Conservation (phyloP, 64 coral and sea anemone genomes). For the Porites australiensis region DNA sequence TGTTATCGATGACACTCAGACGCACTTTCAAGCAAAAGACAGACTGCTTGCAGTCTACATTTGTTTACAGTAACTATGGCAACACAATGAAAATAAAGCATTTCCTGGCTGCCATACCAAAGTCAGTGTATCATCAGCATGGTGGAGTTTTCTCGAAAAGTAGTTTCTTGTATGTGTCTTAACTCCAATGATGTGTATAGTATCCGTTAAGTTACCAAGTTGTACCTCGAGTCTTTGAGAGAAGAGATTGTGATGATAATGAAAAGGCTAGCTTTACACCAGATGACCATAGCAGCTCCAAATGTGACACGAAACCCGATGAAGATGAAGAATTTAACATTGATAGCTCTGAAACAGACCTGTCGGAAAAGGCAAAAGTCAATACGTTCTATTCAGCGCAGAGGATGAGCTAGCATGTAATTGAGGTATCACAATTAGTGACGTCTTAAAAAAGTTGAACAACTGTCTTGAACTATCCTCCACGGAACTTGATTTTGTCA, state of each 20-base stretch:
- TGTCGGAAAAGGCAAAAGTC: conserved; percentile 8
- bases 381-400: background rate
- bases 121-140: background rate
- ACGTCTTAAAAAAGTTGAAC: background rate
- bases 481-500: conserved; percentile 13
- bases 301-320: background rate
- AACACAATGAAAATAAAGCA: too few species aligned
- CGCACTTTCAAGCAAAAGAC: too few species aligned
- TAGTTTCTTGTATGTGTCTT: background rate
- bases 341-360: conserved; percentile 6
- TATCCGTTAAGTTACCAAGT: background rate
- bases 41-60: too few species aligned
- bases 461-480: conserved; percentile 22
- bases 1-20: background rate
- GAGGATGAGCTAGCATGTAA: background rate
- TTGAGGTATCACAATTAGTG: background rate
- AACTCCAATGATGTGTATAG: background rate
- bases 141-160: background rate
- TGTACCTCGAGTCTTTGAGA: conserved; percentile 3
- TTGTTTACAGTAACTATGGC: too few species aligned
- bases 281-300: background rate
- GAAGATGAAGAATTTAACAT: conserved; percentile 2
- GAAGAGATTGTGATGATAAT: background rate
- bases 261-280: background rate
- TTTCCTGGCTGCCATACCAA: too few species aligned